Evolutionary conservation across 2,888 invertebrate species (phyloP).

Genomic region (Rotaria macrura): DNA sequence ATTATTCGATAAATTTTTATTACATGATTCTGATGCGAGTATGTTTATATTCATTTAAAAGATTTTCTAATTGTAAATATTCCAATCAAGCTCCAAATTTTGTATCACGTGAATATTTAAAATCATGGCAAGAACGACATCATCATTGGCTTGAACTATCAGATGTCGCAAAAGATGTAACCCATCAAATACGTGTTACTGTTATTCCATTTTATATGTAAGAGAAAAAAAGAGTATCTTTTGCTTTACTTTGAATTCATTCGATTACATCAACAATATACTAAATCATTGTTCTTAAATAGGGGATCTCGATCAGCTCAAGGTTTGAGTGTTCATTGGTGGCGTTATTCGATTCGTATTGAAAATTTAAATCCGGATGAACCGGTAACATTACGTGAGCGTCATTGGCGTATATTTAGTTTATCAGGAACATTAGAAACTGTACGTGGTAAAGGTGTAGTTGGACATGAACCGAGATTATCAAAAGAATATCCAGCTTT

Average conservation of each 20-base stretch:
- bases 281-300: no score
- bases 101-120: constrained; percentile 70
- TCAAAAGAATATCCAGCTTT: constrained; percentile 79
- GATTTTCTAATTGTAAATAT: neutral
- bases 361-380: constrained; percentile 68
- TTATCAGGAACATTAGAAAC: constrained; percentile 74
- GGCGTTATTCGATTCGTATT: constrained; percentile 91
- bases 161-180: constrained; percentile 91
- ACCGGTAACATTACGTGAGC: constrained; percentile 76
- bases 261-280: no score
- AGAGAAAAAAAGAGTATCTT: neutral
- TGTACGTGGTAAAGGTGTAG: constrained; percentile 77
- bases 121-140: constrained; percentile 92
- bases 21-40: constrained; percentile 67
- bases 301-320: constrained; percentile 4
- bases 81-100: constrained; percentile 57
- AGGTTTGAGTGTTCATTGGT: constrained; percentile 53
- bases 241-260: neutral
- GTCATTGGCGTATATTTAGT: constrained; percentile 96
- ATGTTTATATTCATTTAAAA: constrained; percentile 35
- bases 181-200: constrained; percentile 85
- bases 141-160: constrained; percentile 91
- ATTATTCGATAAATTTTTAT: constrained; percentile 58
- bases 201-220: constrained; percentile 77
- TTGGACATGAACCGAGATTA: constrained; percentile 84